A percentile compares a stretch with the other conserved stretches of the same genome.
These are phyloP conservation scores for Paralichthys olivaceus DNA, from an alignment of 2,113 vertebrate species.

Conservation along the genomic window DNA sequence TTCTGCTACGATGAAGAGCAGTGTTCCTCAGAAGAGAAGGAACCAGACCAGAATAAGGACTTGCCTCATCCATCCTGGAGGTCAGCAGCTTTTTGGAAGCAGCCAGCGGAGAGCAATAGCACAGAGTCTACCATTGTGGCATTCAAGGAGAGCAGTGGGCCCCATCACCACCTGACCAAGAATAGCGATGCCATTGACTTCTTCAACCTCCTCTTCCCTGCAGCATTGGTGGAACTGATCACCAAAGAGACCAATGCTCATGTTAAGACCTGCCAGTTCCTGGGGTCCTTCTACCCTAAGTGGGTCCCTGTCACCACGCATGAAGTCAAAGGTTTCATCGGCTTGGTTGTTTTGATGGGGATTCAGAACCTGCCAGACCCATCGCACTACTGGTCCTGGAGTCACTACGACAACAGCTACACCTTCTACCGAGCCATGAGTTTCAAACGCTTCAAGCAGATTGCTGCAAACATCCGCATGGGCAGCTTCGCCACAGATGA, in stretches of 20 bases:
- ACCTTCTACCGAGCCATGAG: constrained; percentile 80
- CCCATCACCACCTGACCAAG: constrained; percentile 58
- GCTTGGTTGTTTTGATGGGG: constrained; percentile 82
- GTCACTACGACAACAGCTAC: constrained; percentile 73
- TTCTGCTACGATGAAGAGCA: constrained; percentile 59
- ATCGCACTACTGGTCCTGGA: constrained; percentile 80
- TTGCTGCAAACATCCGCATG: constrained; percentile 76
- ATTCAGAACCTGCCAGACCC: constrained; percentile 74
- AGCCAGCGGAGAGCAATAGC: neutral
- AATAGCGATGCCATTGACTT: constrained; percentile 81
- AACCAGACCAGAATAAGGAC: constrained; percentile 48
- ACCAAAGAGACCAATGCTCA: constrained; percentile 78
- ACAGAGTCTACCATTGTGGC: neutral
- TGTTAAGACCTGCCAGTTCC: constrained; percentile 54
- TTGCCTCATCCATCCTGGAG: constrained; percentile 66
- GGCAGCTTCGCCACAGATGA: constrained; percentile 64
- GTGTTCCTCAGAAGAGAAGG: neutral
- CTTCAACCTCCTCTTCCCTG: constrained; percentile 80
- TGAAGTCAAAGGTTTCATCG: constrained; percentile 81
- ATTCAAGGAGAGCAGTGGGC: constrained; percentile 70
- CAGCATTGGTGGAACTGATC: constrained; percentile 70
- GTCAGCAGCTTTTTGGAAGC: constrained; percentile 60
- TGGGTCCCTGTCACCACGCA: constrained; percentile 74
- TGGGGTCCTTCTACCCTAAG: constrained; percentile 29
- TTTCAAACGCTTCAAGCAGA: constrained; percentile 77